These are phyloP conservation scores for Noctuana brunneofusca DNA, from an alignment of 2,888 invertebrate genomes.

Conservation along the genomic window DNA sequence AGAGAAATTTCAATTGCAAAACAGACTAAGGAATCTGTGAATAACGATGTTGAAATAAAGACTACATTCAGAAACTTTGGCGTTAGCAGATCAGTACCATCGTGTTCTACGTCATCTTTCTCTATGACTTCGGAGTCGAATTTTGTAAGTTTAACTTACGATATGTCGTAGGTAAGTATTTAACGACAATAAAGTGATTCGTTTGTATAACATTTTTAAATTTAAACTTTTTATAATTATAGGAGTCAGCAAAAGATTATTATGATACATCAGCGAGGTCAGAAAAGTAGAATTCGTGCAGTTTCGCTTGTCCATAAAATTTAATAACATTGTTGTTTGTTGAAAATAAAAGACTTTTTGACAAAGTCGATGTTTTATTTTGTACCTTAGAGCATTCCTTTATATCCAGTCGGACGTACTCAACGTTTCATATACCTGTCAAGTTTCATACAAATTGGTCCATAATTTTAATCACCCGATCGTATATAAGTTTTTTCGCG, in stretches of 20 bases:
- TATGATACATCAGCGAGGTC: background rate
- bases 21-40: conserved; percentile 44
- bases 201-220: background rate
- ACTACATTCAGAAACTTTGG: conserved; percentile 55
- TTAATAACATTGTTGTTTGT: background rate
- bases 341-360: conserved; percentile 14
- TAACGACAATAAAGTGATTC: background rate
- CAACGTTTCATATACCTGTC: no score
- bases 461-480: conserved; percentile 75
- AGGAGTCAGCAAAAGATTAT: conserved; percentile 38
- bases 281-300: background rate
- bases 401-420: no score
- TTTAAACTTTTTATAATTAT: conserved; percentile 24
- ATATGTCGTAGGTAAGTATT: no score
- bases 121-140: conserved; percentile 45
- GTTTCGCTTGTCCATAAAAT: background rate
- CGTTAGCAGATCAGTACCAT: conserved; percentile 47
- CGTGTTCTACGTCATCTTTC: conserved; percentile 49
- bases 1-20: conserved; percentile 61
- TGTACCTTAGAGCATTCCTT: no score
- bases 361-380: background rate
- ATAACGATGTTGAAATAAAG: conserved; percentile 48
- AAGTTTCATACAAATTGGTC: conserved; percentile 20
- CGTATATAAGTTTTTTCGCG: conserved; percentile 83
- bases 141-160: conserved; percentile 46